Evolutionary conservation across 2,797 vertebrate genomes (phyloP).

Genomic region (Melanotaenia pygmaea): DNA sequence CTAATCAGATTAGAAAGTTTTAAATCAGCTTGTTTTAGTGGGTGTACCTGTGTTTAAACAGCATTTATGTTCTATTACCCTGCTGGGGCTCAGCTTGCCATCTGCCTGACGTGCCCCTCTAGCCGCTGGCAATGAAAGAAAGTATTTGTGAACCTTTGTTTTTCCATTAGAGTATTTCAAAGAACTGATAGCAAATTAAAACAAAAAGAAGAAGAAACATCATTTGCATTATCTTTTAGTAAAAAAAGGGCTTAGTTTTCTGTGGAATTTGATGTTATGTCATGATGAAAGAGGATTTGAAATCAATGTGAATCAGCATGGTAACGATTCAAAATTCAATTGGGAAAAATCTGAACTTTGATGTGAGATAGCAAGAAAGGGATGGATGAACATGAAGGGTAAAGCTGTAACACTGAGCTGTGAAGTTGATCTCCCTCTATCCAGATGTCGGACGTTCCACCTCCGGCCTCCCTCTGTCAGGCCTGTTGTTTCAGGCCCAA

Average conservation of each 20-base stretch:
- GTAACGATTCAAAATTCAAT: conserved; percentile 4
- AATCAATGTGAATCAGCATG: not conserved
- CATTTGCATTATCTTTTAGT: not conserved
- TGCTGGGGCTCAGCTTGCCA: conserved; percentile 14
- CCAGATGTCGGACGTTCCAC: conserved; percentile 80
- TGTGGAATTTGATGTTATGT: not conserved
- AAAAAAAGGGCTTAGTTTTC: not conserved
- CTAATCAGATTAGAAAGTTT: no score
- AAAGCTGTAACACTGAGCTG: conserved; percentile 55
- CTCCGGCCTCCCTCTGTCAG: conserved; percentile 75
- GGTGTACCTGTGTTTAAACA: not conserved
- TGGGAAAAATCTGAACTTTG: conserved; percentile 12
- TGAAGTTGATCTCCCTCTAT: conserved; percentile 72
- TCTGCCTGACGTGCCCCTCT: not conserved
- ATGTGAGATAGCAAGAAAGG: conserved; percentile 38
- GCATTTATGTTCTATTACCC: not conserved
- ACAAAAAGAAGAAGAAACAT: not conserved
- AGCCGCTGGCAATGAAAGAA: not conserved
- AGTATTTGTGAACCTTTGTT: not conserved
- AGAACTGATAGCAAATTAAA: not conserved
- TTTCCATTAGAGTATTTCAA: not conserved
- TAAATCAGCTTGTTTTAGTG: not conserved
- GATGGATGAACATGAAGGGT: conserved; percentile 56
- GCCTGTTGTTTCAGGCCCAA: conserved; percentile 84
- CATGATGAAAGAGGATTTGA: not conserved